These are phyloP conservation scores for Poeciliopsis occidentalis DNA, from an alignment of 2,113 vertebrate genomes.

Conservation along the genomic window DNA sequence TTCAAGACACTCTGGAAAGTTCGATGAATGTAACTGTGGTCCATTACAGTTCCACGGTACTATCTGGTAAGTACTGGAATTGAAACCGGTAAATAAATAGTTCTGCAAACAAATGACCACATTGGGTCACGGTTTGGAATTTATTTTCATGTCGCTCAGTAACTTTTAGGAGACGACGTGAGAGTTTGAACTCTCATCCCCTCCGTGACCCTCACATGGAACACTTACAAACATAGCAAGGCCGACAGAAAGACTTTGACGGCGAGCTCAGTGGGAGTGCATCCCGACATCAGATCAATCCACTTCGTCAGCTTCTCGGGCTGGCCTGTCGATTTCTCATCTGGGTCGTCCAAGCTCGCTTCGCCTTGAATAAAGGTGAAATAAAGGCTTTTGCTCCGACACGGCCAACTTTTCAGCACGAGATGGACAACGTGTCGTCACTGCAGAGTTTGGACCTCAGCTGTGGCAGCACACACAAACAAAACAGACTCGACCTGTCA, in stretches of 20 bases:
- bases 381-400: neutral
- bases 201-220: neutral
- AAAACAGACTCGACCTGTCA: neutral
- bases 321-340: neutral
- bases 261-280: neutral
- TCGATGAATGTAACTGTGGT: neutral
- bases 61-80: neutral
- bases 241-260: neutral
- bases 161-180: neutral
- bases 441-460: too few species aligned
- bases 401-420: neutral
- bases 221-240: neutral
- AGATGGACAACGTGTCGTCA: too few species aligned
- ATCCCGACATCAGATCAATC: too few species aligned
- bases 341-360: neutral
- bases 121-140: neutral
- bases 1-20: neutral
- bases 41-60: neutral
- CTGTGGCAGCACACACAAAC: neutral
- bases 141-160: neutral
- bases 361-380: neutral
- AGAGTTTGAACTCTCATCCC: neutral
- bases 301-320: too few species aligned
- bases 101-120: too few species aligned
- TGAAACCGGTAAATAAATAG: neutral